These are phyloP conservation scores for Cololabis saira DNA, from an alignment of 2,113 vertebrate genomes.

Conservation along the genomic window DNA sequence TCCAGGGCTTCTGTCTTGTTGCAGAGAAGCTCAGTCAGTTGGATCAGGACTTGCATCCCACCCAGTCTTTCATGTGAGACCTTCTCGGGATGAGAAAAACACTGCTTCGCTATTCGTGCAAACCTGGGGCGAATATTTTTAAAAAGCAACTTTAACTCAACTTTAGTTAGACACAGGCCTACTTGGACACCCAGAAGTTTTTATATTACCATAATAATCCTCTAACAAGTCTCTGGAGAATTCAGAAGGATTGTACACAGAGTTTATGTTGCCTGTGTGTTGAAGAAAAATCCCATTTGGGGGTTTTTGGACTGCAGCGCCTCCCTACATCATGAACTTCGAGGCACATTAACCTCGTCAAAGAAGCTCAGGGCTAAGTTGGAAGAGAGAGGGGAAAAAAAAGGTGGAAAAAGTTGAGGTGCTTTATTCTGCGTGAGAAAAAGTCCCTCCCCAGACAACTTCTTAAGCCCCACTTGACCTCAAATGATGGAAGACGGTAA, in stretches of 20 bases:
- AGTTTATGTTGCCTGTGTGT: constrained; percentile 29
- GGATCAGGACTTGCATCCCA: constrained; percentile 65
- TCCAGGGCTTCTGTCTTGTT: constrained; percentile 30
- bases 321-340: constrained; percentile 26
- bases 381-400: background rate
- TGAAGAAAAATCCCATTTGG: constrained; percentile 29
- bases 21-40: constrained; percentile 45
- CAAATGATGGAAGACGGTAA: constrained; percentile 28
- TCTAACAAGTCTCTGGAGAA: constrained; percentile 77
- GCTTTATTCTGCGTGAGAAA: constrained; percentile 12
- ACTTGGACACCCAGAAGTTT: constrained; percentile 57
- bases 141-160: constrained; percentile 72
- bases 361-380: constrained; percentile 6
- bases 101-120: constrained; percentile 47
- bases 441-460: background rate
- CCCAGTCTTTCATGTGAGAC: constrained; percentile 75
- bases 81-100: constrained; percentile 60
- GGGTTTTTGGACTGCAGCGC: constrained; percentile 20
- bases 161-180: constrained; percentile 63
- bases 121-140: constrained; percentile 70
- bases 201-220: constrained; percentile 69
- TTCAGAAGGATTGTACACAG: constrained; percentile 37
- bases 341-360: constrained; percentile 20
- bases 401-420: constrained; percentile 3
- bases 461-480: constrained; percentile 49